These are phyloP conservation scores for Akabosia matsudoensis DNA, from an alignment of 1,140 invertebrate genomes.

Conservation along the genomic window DNA sequence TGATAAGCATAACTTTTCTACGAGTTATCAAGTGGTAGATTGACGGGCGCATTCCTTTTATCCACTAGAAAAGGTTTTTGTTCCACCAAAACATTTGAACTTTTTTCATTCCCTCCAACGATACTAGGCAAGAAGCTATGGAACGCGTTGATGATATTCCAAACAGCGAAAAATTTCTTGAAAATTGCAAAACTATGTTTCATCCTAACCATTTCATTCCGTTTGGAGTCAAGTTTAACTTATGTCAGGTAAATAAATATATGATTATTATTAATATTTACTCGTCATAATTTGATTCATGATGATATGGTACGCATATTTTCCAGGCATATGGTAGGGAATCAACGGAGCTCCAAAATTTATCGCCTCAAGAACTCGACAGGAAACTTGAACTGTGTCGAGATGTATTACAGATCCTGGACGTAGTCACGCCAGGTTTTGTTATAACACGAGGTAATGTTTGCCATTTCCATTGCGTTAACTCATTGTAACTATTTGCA, in stretches of 20 bases:
- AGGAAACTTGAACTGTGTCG: slow-evolving; percentile 70
- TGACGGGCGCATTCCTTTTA: too few species aligned
- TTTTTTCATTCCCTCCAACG: too few species aligned
- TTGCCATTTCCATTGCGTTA: background rate
- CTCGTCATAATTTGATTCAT: background rate
- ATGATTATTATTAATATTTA: too few species aligned
- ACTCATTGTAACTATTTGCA: background rate
- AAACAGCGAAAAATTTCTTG: slow-evolving; percentile 8
- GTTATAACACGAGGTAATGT: slow-evolving; percentile 66
- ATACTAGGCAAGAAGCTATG: slow-evolving; percentile 2
- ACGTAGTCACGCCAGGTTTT: slow-evolving; percentile 70
- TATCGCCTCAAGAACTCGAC: slow-evolving; percentile 68
- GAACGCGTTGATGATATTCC: background rate
- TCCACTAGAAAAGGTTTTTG: too few species aligned
- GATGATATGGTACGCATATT: background rate
- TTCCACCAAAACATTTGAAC: too few species aligned
- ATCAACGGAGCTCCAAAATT: slow-evolving; percentile 58
- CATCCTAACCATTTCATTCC: slow-evolving; percentile 44
- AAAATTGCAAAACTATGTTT: slow-evolving; percentile 25
- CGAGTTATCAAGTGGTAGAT: too few species aligned
- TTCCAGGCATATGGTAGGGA: slow-evolving; percentile 40
- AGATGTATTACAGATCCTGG: slow-evolving; percentile 64
- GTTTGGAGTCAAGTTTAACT: slow-evolving; percentile 42
- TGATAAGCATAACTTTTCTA: too few species aligned
- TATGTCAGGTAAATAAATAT: slow-evolving; percentile 43